phyloP scores from a whole-genome alignment of 1,140 invertebrate genomes.

The Drosophila tani region DNA sequence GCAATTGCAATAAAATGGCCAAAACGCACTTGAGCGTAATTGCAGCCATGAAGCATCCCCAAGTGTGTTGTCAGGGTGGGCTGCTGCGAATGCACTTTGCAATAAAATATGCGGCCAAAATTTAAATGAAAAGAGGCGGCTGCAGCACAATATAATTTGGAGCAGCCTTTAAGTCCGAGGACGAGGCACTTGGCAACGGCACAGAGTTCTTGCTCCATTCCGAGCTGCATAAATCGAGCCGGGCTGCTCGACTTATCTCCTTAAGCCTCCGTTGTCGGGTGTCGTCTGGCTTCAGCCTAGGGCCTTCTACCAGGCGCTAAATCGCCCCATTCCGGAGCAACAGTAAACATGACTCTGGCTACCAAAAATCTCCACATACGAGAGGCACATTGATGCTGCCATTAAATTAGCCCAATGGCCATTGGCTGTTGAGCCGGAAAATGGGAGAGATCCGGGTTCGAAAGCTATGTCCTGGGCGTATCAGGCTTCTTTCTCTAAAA shows the following conservation, averaged over 20 bases:
- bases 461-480: neutral
- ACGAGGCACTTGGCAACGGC: constrained; percentile 31
- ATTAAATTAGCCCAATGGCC: constrained; percentile 57
- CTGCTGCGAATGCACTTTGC: constrained; percentile 45
- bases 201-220: neutral
- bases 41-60: constrained; percentile 54
- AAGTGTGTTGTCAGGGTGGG: constrained; percentile 33
- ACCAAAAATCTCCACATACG: constrained; percentile 49
- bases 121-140: constrained; percentile 67
- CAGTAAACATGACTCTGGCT: constrained; percentile 43
- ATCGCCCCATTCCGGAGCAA: constrained; percentile 43
- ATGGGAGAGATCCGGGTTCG: neutral
- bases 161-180: constrained; percentile 32
- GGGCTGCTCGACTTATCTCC: constrained; percentile 53
- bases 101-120: constrained; percentile 75
- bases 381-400: constrained; percentile 36
- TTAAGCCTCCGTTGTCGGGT: constrained; percentile 28
- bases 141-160: constrained; percentile 26
- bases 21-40: constrained; percentile 80
- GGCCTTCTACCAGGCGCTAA: constrained; percentile 53
- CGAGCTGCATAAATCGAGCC: constrained; percentile 60
- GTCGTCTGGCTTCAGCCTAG: constrained; percentile 25
- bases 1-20: constrained; percentile 71
- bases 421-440: constrained; percentile 45
- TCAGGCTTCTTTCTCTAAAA: too few relatives aligned